A percentile compares a stretch with the other conserved stretches of the same genome.
Conservation (phyloP, 1,140 invertebrate species). For the Drosophila sproati region DNA sequence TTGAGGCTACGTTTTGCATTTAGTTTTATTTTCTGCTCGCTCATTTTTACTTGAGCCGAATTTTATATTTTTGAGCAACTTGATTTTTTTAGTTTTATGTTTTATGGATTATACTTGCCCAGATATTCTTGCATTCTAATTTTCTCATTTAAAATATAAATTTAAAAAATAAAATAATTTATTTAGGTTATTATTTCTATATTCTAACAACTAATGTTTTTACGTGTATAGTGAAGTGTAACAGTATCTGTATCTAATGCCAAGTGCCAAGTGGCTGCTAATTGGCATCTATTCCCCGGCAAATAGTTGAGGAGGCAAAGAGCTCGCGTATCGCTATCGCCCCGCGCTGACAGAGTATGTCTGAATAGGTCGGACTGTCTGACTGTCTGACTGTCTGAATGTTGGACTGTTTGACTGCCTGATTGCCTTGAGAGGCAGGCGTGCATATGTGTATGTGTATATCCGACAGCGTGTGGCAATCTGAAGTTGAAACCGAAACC, state of each 20-base stretch:
- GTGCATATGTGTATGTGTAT: background rate
- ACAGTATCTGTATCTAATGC: conserved; percentile 17
- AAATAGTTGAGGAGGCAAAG: background rate
- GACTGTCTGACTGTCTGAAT: conserved; percentile 1
- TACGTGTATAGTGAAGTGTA: background rate
- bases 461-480: conserved; percentile 3
- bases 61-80: too few species aligned
- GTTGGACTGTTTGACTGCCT: conserved; percentile 5
- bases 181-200: background rate
- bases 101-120: too few species aligned
- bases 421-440: background rate
- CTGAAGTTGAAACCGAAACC: conserved; percentile 10
- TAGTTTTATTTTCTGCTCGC: too few species aligned
- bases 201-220: background rate
- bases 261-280: conserved; percentile 58
- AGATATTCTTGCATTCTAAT: too few species aligned
- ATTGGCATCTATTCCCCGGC: conserved; percentile 50
- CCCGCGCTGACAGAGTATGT: conserved; percentile 60
- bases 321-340: conserved; percentile 48
- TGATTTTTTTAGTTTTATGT: too few species aligned
- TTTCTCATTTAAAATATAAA: too few species aligned
- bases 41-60: too few species aligned
- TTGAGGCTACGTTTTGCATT: too few species aligned
- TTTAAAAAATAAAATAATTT: too few species aligned
- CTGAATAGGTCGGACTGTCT: conserved; percentile 16